Conservation (phyloP, 2,888 invertebrate species). For the Diloba caeruleocephala region DNA sequence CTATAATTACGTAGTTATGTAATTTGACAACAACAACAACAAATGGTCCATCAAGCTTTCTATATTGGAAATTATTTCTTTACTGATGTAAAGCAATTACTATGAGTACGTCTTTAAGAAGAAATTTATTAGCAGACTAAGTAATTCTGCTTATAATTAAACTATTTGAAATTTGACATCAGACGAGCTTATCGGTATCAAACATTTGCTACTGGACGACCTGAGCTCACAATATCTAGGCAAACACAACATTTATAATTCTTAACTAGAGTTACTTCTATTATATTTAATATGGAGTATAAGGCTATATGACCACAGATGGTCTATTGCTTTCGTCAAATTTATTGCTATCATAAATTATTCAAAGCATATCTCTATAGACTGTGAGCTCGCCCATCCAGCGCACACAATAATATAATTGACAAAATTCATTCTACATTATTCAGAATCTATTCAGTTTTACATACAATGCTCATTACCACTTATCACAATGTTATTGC, state of each 20-base stretch:
- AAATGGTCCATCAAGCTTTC: slow-evolving; percentile 84
- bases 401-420: slow-evolving; percentile 73
- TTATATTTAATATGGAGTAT: slow-evolving; percentile 43
- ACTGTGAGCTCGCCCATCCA: slow-evolving; percentile 60
- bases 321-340: slow-evolving; percentile 56
- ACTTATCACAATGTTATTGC: slow-evolving; percentile 87
- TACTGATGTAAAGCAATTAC: slow-evolving; percentile 65
- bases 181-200: slow-evolving; percentile 53
- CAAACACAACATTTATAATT: slow-evolving; percentile 35
- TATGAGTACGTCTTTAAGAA: slow-evolving; percentile 62
- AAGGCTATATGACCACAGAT: slow-evolving; percentile 50
- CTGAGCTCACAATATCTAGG: slow-evolving; percentile 31
- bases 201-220: slow-evolving; percentile 34
- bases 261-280: slow-evolving; percentile 45
- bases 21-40: slow-evolving; percentile 76
- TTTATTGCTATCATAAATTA: slow-evolving; percentile 44
- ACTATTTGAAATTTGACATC: slow-evolving; percentile 57
- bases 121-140: slow-evolving; percentile 57
- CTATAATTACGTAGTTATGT: slow-evolving; percentile 70
- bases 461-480: slow-evolving; percentile 74
- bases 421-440: slow-evolving; percentile 79
- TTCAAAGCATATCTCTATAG: slow-evolving; percentile 36
- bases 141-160: slow-evolving; percentile 59
- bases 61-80: slow-evolving; percentile 76
- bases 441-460: slow-evolving; percentile 65